Conservation (phyloP, 2,888 invertebrate genomes). For the Lithophane leautieri region DNA sequence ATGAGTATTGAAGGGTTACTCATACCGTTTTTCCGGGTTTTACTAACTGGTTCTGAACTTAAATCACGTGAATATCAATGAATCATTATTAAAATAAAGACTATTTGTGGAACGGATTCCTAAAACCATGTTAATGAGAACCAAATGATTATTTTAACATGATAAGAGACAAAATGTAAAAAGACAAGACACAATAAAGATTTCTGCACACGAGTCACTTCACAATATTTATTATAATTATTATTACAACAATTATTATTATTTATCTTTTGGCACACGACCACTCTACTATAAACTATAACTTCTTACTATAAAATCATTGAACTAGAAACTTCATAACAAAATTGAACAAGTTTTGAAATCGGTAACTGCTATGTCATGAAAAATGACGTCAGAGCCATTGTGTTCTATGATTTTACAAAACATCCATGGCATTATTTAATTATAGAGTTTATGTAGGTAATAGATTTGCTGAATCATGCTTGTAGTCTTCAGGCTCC, state of each 20-base stretch:
- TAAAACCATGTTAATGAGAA: background rate
- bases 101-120: background rate
- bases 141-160: conserved; percentile 4
- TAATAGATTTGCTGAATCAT: conserved; percentile 32
- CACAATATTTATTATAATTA: conserved; percentile 1
- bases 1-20: too few relatives aligned
- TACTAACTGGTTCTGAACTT: too few relatives aligned
- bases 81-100: too few relatives aligned
- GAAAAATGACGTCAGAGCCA: conserved; percentile 31
- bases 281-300: too few relatives aligned
- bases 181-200: background rate
- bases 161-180: conserved; percentile 14
- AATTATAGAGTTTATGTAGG: background rate
- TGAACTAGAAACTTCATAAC: conserved; percentile 32
- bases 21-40: too few relatives aligned
- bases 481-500: conserved; percentile 8
- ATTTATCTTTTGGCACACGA: conserved; percentile 36
- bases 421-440: conserved; percentile 6
- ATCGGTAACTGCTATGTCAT: conserved; percentile 45
- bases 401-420: conserved; percentile 28
- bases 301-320: conserved; percentile 15
- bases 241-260: background rate
- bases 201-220: conserved; percentile 32
- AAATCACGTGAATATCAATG: too few relatives aligned
- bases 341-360: conserved; percentile 48